Base-by-base conservation (phyloP, 2,113 vertebrate genomes). In the Anolis sagrei region DNA sequence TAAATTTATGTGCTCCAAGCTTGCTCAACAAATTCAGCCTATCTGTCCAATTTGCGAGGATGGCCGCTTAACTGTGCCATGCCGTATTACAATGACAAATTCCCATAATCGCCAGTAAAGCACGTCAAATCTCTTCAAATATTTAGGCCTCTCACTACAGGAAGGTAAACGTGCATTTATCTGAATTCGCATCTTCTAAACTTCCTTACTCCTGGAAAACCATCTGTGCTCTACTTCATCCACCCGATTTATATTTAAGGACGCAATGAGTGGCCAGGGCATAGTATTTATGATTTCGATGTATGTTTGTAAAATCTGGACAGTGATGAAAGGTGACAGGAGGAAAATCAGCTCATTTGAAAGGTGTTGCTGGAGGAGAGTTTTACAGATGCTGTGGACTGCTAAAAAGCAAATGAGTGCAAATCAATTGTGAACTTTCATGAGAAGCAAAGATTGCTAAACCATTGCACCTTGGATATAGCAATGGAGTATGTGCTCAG, bases 11-110 rank as follows among this genome's bases (percentile, higher is more conserved):
- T 23, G 49, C 64, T 39, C 75, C 64, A 58, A 75, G 48, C 76
- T 54, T 36, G 83, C 68, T 85, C 64, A 85, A 77, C 44, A 70
- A 78, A 85, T 76, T 78, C 83, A 85, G 80, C 66, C n/a, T 34
- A 54, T 81, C 64, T 70, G 83, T 23, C 62, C 83, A 85, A 85
- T 85, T 85, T 85, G 75, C 64, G 11, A 21, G 62, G 25, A 64
- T 69, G 75, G 75, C 32, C n/a, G 27, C 14, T 69, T 78, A 36
- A 78, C 49, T 27, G 66, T 21, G 23, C 64, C 25, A 11, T 19
- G 2, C 32, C 21, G 48, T 19, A 54, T 39, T 68, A 19, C 16
- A 54, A 34, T 69, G 66, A 44, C 48, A 70, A 54, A n/a, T 70
- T 39, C 75, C 32, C 49, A 13, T 54, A 78, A 78, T 85, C n/a